Evolutionary conservation across 2,797 vertebrate genomes (phyloP).

Genomic region (Triplophysa yarkandensis): DNA sequence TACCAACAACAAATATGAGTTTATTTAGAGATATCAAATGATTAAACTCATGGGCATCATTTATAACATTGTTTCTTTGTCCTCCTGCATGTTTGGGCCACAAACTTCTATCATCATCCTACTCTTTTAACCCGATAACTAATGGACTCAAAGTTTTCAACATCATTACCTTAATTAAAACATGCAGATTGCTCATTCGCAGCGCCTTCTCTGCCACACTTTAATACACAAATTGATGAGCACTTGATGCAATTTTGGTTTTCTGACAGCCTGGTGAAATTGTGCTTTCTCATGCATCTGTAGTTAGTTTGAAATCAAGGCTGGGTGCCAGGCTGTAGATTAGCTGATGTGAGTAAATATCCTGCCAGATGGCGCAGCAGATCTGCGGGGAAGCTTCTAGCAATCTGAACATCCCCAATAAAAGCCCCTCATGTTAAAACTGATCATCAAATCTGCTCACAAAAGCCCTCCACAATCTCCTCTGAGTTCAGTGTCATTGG

Average conservation of each 20-base stretch:
- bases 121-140: neutral
- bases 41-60: too few relatives aligned
- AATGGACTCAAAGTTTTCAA: neutral
- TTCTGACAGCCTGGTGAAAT: constrained; percentile 32
- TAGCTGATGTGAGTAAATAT: constrained; percentile 38
- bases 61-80: too few relatives aligned
- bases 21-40: neutral
- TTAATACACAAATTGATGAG: constrained; percentile 22
- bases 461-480: constrained; percentile 16
- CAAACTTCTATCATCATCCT: neutral
- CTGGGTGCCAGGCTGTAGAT: constrained; percentile 43
- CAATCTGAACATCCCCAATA: constrained; percentile 51
- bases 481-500: neutral
- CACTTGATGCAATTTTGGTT: constrained; percentile 18
- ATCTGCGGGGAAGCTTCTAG: constrained; percentile 34
- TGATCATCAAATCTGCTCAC: constrained; percentile 30
- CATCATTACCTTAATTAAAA: constrained; percentile 1
- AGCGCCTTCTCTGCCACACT: neutral
- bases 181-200: neutral
- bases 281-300: constrained; percentile 41
- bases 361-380: constrained; percentile 22
- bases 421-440: constrained; percentile 48
- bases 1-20: constrained; percentile 3
- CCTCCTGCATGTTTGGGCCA: neutral
- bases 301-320: constrained; percentile 35